Evolutionary conservation across 2,113 vertebrate species (phyloP).

Genomic region (Caranx ignobilis): DNA sequence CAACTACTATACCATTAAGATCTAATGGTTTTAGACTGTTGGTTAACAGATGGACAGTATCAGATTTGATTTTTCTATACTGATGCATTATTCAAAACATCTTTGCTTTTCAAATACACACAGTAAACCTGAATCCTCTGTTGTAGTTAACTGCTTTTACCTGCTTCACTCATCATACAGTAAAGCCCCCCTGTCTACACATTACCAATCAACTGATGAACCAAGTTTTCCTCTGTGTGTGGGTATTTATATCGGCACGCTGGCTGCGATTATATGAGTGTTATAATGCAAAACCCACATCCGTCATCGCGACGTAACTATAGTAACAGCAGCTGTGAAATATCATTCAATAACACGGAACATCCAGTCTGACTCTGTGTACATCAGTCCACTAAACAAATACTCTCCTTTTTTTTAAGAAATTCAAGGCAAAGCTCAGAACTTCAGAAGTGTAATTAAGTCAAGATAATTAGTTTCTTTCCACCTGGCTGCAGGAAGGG

Average conservation of each 20-base stretch:
- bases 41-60: too few relatives aligned
- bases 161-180: background rate
- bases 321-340: background rate
- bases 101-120: background rate
- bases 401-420: background rate
- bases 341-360: background rate
- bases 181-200: background rate
- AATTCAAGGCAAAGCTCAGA: background rate
- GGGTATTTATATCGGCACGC: background rate
- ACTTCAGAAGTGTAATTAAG: background rate
- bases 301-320: too few relatives aligned
- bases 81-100: background rate
- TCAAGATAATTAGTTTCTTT: slow-evolving; percentile 1
- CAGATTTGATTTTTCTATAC: too few relatives aligned
- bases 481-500: background rate
- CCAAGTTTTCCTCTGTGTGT: background rate
- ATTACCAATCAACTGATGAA: too few relatives aligned
- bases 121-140: background rate
- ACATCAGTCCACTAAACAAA: too few relatives aligned
- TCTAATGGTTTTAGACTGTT: too few relatives aligned
- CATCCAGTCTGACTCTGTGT: background rate
- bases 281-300: too few relatives aligned
- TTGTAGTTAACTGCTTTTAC: background rate
- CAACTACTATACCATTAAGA: too few relatives aligned
- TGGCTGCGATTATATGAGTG: too few relatives aligned